Conservation (phyloP, 2,888 invertebrate species). For the Steinernema carpocapsae region DNA sequence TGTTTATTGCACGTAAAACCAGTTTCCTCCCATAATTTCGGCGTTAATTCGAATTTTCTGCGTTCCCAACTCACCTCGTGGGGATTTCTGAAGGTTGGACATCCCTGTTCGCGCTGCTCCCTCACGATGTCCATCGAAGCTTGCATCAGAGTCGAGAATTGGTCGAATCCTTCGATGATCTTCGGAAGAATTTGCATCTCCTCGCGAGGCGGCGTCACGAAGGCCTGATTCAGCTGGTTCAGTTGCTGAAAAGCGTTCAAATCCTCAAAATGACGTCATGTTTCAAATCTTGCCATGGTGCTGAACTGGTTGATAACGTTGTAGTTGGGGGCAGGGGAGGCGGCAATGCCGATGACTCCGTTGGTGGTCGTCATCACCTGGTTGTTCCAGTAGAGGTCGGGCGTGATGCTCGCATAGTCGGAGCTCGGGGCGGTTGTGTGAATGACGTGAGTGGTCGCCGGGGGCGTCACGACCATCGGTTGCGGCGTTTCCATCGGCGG, state of each 20-base stretch:
- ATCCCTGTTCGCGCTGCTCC: constrained; percentile 4
- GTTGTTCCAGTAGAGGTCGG: constrained; percentile 26
- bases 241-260: background rate
- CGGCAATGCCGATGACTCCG: constrained; percentile 21
- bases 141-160: constrained; percentile 17
- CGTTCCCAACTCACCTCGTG: constrained; percentile 37
- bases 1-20: background rate
- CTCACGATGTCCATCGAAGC: constrained; percentile 8
- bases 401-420: background rate
- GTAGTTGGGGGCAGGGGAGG: constrained; percentile 22
- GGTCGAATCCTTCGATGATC: constrained; percentile 37
- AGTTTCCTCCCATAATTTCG: background rate
- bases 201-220: constrained; percentile 32
- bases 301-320: constrained; percentile 21
- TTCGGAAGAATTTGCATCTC: constrained; percentile 47
- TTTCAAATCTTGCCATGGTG: background rate
- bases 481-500: too few relatives aligned
- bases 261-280: too few relatives aligned
- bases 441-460: background rate
- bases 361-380: constrained; percentile 28
- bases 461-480: constrained; percentile 7
- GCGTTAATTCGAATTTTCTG: too few relatives aligned
- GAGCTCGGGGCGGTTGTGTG: background rate
- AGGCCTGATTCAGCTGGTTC: constrained; percentile 32
- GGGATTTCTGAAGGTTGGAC: constrained; percentile 2